Conservation (phyloP, 30 jellyfish, hydroid and myxozoan genomes). For the Aurelia sp. region DNA sequence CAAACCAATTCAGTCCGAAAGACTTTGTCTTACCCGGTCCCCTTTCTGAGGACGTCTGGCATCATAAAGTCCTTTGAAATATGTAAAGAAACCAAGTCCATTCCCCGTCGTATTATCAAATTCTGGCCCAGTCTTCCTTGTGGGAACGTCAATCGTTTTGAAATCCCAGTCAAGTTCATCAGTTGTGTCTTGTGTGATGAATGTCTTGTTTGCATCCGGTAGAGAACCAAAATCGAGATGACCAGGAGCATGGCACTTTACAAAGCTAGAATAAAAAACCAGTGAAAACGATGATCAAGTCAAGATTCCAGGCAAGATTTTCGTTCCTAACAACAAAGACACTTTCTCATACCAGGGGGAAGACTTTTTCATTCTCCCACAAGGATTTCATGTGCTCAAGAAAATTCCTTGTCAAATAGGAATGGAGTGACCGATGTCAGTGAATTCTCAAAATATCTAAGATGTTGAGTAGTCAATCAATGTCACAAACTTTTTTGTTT, state of each 20-base stretch:
- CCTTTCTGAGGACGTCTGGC: constrained; percentile 12
- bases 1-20: neutral
- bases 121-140: constrained; percentile 28
- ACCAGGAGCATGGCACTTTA: constrained; percentile 25
- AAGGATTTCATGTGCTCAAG: no score
- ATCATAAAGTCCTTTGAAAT: constrained; percentile 26
- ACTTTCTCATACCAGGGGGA: no score
- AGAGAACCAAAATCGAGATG: constrained; percentile 44
- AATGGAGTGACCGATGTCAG: no score
- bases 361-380: no score
- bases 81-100: constrained; percentile 26
- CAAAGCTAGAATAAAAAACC: no score
- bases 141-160: neutral
- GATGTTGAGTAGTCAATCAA: no score
- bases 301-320: no score
- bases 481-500: no score
- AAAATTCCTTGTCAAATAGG: no score
- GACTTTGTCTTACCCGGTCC: constrained; percentile 41
- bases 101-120: constrained; percentile 48
- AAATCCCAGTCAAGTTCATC: constrained; percentile 58
- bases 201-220: neutral
- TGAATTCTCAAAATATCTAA: no score
- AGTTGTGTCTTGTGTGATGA: constrained; percentile 28
- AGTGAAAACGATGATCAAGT: no score
- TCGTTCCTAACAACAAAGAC: no score